Conservation (phyloP, 1,140 invertebrate genomes). For the Octopus sinensis region DNA sequence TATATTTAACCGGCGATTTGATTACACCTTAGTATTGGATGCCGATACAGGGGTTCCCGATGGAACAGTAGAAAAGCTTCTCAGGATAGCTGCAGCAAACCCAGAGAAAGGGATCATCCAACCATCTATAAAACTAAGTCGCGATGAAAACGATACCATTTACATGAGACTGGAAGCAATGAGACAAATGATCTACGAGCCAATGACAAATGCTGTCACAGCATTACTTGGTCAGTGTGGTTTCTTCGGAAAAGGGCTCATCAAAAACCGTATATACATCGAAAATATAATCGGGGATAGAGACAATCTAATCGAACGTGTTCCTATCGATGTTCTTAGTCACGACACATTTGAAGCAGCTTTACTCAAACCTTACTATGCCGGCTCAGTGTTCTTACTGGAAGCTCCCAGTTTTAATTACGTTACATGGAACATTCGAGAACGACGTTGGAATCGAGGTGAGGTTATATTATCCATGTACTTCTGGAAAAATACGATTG, state of each 20-base stretch:
- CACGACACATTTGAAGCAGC: constrained; percentile 52
- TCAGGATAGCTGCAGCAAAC: constrained; percentile 47
- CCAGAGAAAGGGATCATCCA: constrained; percentile 50
- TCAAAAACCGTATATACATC: constrained; percentile 48
- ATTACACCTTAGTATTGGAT: constrained; percentile 51
- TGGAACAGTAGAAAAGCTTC: constrained; percentile 36
- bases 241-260: constrained; percentile 49
- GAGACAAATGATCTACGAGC: constrained; percentile 44
- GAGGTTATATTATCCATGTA: constrained; percentile 48
- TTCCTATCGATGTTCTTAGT: constrained; percentile 52
- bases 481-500: constrained; percentile 46
- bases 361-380: constrained; percentile 42
- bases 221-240: constrained; percentile 43
- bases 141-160: constrained; percentile 35
- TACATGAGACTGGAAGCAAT: constrained; percentile 49
- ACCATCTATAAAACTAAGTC: constrained; percentile 45
- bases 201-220: constrained; percentile 48
- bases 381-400: constrained; percentile 34
- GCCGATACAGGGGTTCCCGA: constrained; percentile 44
- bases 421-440: constrained; percentile 48
- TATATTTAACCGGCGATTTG: constrained; percentile 40
- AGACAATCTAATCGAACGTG: constrained; percentile 42
- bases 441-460: constrained; percentile 48
- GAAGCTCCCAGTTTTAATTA: constrained; percentile 49
- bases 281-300: constrained; percentile 45